phyloP scores from a whole-genome alignment of 2,113 vertebrate species.

The Setophaga coronata region DNA sequence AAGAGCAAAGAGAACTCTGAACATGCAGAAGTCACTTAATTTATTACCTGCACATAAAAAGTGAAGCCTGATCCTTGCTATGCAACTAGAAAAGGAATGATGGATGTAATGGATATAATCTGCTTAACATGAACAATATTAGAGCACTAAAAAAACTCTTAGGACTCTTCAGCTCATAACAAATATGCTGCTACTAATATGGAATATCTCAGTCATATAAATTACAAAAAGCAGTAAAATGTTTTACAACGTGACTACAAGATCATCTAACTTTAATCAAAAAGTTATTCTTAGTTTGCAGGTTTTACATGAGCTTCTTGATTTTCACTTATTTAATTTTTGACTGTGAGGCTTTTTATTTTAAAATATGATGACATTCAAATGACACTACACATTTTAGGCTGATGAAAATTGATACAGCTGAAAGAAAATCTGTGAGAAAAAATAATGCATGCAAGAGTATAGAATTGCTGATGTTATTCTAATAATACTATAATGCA shows the following conservation, averaged over 20 bases:
- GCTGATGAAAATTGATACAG: neutral
- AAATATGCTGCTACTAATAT: neutral
- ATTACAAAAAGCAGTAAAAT: neutral
- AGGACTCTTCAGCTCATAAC: neutral
- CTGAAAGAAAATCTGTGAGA: neutral
- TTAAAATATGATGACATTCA: neutral
- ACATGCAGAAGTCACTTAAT: neutral
- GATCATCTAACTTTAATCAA: neutral
- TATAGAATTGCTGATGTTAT: neutral
- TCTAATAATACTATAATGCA: neutral
- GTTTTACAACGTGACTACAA: neutral
- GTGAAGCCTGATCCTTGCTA: neutral
- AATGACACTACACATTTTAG: neutral
- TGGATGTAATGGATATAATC: neutral
- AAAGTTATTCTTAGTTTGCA: neutral
- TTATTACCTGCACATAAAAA: neutral
- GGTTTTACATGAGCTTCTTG: neutral
- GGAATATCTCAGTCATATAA: neutral
- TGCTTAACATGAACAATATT: neutral
- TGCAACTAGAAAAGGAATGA: neutral
- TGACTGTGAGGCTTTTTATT: neutral
- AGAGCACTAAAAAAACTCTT: neutral
- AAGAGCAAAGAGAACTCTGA: neutral
- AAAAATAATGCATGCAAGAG: neutral
- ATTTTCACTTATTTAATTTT: neutral